A percentile compares a stretch with the other conserved stretches of the same genome.
Evolutionary conservation across 1,140 invertebrate genomes (phyloP).

Genomic region (Euura saliciscinereae): DNA sequence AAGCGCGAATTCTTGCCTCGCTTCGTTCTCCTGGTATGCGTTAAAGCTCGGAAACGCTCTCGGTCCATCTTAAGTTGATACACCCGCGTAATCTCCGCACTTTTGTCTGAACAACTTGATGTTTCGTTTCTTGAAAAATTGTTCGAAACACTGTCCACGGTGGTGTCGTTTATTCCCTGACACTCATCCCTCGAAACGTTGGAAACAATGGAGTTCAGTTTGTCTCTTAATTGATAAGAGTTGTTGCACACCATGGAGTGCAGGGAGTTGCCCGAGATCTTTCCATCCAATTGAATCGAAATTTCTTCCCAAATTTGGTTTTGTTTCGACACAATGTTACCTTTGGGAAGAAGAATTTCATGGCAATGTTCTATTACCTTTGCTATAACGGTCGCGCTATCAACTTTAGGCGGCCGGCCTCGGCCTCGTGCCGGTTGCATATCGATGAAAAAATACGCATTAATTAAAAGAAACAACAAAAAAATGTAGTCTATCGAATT

Average conservation of each 20-base stretch:
- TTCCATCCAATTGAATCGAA: background rate
- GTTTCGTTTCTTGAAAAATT: too few relatives aligned
- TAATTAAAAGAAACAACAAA: too few relatives aligned
- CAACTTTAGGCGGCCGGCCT: background rate
- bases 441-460: background rate
- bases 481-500: too few relatives aligned
- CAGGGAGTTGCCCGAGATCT: background rate
- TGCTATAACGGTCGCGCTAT: background rate
- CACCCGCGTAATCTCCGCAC: background rate
- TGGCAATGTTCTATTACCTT: background rate
- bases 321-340: background rate
- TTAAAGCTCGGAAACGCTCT: background rate
- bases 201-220: background rate
- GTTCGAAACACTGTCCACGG: background rate
- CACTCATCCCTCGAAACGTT: background rate
- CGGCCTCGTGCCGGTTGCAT: background rate
- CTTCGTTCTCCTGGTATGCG: background rate
- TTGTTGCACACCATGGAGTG: background rate
- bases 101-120: background rate
- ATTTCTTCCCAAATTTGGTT: background rate
- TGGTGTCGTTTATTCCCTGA: background rate
- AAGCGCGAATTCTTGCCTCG: background rate
- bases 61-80: background rate
- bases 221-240: background rate
- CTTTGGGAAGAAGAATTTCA: background rate